phyloP scores from a whole-genome alignment of 2,113 vertebrate species.

The Alethe diademata region DNA sequence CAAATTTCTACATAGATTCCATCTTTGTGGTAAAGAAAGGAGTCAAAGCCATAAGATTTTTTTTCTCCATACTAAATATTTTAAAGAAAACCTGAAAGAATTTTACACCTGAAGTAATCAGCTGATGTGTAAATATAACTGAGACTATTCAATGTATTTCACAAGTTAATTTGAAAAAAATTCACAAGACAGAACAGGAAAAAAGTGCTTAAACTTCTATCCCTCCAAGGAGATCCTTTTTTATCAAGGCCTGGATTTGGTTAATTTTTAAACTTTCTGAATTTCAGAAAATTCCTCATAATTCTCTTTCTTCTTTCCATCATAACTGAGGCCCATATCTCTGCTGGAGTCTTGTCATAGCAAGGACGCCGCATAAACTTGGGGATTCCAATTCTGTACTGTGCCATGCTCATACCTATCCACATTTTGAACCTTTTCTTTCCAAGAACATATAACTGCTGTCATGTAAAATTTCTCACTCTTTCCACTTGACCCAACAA shows the following conservation, averaged over 20 bases:
- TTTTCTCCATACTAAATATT: not conserved
- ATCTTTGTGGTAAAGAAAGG: not conserved
- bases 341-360: not conserved
- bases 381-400: not conserved
- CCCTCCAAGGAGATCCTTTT: not conserved
- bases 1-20: not conserved
- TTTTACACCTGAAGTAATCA: not conserved
- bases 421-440: not conserved
- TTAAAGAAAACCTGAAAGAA: not conserved
- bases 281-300: not conserved
- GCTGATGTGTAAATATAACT: fast-evolving
- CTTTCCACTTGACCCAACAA: not conserved
- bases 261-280: not conserved
- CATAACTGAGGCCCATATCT: not conserved
- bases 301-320: not conserved
- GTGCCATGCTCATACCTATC: not conserved
- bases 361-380: not conserved
- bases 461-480: not conserved
- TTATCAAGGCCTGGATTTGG: not conserved
- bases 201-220: not conserved
- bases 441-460: not conserved
- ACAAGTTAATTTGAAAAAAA: not conserved
- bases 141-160: not conserved
- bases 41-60: not conserved
- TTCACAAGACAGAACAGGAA: not conserved